Evolutionary conservation across 1,140 invertebrate species (phyloP), one percentile per base, ranked within the genome.

Genomic region (Belonocnema kinseyi): DNA sequence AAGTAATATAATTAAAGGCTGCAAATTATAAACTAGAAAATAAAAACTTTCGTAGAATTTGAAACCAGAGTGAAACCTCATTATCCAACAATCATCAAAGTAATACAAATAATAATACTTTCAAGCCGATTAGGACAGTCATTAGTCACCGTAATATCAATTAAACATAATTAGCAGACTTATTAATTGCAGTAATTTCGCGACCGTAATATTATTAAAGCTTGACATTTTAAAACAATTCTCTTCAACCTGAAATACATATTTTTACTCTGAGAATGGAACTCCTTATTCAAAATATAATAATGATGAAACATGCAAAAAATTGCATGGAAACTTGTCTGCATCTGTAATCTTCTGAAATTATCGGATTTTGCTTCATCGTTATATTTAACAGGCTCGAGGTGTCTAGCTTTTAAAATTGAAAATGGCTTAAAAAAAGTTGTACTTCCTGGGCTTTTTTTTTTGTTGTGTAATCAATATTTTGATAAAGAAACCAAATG

Each of bases 311-410:
- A 33, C 61, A 66, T 66, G 61, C 61, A 66, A 40, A 46, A 66
- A 66, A 40, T 16, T 66, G 61, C 61, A 66, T 66, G 61, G 11
- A 66, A 66, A 66, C 26, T 46, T 66, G 61, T 66, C 61, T 66
- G 61, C 61, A 66, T 66, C 61, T 66, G 58, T 61, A 33, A 33
- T 61, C 58, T 61, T 26, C 58, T 61, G 21, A 61, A 61, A 40
- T 66, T 66, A 16, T 66, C 26, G 40, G 61, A 66, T 66, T 66
- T 56, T 16, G 61, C 61, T 40, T 66, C n/a, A 66, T 66, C 46
- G 61, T 66, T 66, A 66, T 66, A 10, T 66, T 26, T 66, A 40
- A 66, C 61, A 66, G 61, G n/a, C 33, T 66, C 61, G 8, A 4
- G 61, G 61, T 66, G 61, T 66, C 61, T 66, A 66, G 61, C n/a